Base-by-base conservation (phyloP, 1,140 invertebrate genomes). In the Colletes gigas region DNA sequence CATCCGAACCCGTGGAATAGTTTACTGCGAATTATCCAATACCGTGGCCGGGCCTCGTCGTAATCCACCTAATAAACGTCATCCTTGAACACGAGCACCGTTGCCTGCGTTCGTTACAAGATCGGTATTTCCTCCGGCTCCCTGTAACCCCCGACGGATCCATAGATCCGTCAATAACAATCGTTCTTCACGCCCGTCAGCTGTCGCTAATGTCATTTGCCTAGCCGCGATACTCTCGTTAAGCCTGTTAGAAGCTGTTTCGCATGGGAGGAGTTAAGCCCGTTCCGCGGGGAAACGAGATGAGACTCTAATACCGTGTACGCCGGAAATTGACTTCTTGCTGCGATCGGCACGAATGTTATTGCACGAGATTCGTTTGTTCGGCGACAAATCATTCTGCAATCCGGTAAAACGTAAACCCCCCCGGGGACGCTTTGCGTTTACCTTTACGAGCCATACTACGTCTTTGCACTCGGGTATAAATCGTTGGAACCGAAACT, bases 1-100 rank as follows among this genome's bases (percentile, higher is more conserved):
- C 57, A 30, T 70, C 66, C 60, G n/a, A 19, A 60, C 59, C 62
- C 65, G 54, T 52, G 59, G 79, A 66, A 84, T 78, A 74, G 83
- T 82, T 78, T 68, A 76, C 30, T 50, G 69, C 69, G 79, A 84
- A 82, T 86, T 85, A 86, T 86, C 83, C 79, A 78, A 82, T 78
- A 78, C 71, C 30, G 30, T 57, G 72, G 71, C 52, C 47, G 50
- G 55, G 57, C 57, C 78, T 70, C 70, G 79, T 78, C 71, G 73
- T 86, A 84, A 85, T 82, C 79, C 70, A 62, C 72, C 66, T 85
- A 79, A 30, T 70, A 52, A 75, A 69, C 68, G 66, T 78, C 74
- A 81, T 52, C 59, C 70, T 70, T 52, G 54, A 78, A 67, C 63
- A 60, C 55, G 55, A 30, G 62, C 17, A n/a, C 39, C 39, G 52